Base-by-base conservation (phyloP, 1,140 invertebrate species). In the Eumeta japonica region DNA sequence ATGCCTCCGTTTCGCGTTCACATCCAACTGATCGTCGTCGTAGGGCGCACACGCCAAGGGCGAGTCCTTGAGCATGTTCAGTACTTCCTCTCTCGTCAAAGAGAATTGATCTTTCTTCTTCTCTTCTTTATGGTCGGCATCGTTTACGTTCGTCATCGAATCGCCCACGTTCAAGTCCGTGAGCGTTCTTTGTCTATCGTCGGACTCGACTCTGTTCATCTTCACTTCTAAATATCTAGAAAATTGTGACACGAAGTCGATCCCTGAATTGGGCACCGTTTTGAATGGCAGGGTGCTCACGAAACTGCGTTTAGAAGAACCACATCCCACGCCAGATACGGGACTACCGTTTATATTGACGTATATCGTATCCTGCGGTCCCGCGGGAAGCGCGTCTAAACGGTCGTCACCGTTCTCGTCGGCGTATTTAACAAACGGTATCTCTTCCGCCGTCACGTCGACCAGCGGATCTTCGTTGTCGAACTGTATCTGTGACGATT, bases 1-100 rank as follows among this genome's bases (percentile, higher is more conserved):
- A 44, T 73, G 60, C 17, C 45, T 53, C 3, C 62, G 43, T 24
- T 44, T 45, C 3, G 52, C 49, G 20, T 45, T 57, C n/a, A n/a
- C n/a, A n/a, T n/a, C n/a, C n/a, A n/a, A n/a, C n/a, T n/a, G n/a
- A n/a, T n/a, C n/a, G n/a, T 24, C 20, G 30, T 64, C 59, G 35
- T 55, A 61, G 1, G 62, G 62, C 5, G 63, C 14, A 1, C 55
- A 56, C 3, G 55, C 55, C 2, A 73, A 59, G 2, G 68, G 68
- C 0, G 66, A 57, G 47, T 74, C 62, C 55, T 74, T 74, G 24
- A 74, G 65, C 62, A 74, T 71, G 37, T 71, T 64, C 2, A 74
- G 43, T 28, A 74, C 57, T 24, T 71, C 63, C 20, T 74, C 66
- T 3, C 70, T 38, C 1, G 65, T 67, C 7, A 60, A 62, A 3